Base-by-base conservation (phyloP, 2,113 vertebrate species). In the Calyptomena viridis region DNA sequence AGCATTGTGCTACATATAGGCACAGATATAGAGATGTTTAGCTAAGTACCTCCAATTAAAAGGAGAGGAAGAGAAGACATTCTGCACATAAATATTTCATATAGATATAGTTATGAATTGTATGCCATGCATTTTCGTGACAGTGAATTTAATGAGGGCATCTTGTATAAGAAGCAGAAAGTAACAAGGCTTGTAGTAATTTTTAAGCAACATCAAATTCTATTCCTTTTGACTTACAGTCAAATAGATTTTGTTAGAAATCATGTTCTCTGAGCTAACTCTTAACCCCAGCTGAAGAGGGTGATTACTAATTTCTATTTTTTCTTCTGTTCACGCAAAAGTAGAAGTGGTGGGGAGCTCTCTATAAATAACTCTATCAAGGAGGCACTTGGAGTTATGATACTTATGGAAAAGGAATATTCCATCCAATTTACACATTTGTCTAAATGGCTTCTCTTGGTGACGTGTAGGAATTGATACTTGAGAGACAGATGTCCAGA, bases 401-500 rank as follows among this genome's bases (percentile, higher is more conserved):
- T n/a, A 73, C 85, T 95, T 66, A 33, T 49, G 47, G 74, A 82
- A 83, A 93, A 94, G 94, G 90, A 95, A 95, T 92, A 77, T 90
- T 92, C 92, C 76, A 6, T 42, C 72, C 50, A 37, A 88, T 95
- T 87, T 69, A 73, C 1, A 12, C 59, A 50, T 94, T 86, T 88
- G 39, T 90, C 59, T 95, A 76, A 94, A 95, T 39, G 67, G 40
- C 55, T 80, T 90, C 63, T 88, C 83, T 93, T 86, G 88, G 90
- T 88, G 90, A 93, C 47, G 15, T 58, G 68, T 55, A 83, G 46
- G 72, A 94, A 92, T 86, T 80, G 58, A 86, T 96, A 69, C 71
- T 94, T 92, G 90, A 95, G 92, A 95, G 46, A 92, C 95, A 96
- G 90, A 90, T 96, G 94, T 93, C 94, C 82, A 92, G 50, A 96